phyloP scores from a whole-genome alignment of 2,797 vertebrate species.

The Aratinga solstitialis region DNA sequence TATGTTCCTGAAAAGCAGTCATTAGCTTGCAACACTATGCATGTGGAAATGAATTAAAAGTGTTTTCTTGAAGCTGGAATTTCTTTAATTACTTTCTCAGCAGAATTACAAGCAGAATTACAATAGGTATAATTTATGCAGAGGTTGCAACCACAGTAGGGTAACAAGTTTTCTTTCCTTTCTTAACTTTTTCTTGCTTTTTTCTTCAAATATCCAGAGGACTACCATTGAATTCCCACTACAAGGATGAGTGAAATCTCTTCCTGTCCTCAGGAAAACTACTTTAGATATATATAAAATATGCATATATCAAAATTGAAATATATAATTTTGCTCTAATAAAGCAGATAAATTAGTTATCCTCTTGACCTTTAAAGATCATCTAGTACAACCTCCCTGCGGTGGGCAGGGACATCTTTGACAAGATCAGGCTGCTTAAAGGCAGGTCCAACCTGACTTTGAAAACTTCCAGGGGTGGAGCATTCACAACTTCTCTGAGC shows the following conservation, averaged over 20 bases:
- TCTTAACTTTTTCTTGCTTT: background rate
- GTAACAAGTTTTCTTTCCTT: background rate
- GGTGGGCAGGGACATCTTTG: background rate
- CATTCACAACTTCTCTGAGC: background rate
- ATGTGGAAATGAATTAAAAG: background rate
- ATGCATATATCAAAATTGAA: background rate
- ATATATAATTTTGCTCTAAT: background rate
- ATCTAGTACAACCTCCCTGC: background rate
- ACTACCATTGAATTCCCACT: background rate
- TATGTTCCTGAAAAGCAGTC: background rate
- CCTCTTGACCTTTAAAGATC: background rate
- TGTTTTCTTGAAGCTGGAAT: background rate
- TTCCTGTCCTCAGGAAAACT: background rate
- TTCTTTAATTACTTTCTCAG: slow-evolving; percentile 20
- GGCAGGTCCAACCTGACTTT: background rate
- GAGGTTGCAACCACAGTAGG: background rate
- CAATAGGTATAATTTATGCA: background rate
- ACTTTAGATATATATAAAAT: background rate
- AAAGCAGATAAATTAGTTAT: background rate
- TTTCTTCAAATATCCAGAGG: background rate
- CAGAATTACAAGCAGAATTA: background rate
- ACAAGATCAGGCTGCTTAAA: background rate
- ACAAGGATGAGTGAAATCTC: background rate
- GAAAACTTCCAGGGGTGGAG: background rate
- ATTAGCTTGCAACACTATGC: background rate